Percentiles rank a stretch among this genome's conserved stretches.
phyloP scores from a whole-genome alignment of 2,888 invertebrate species.

The Psylliodes chrysocephalus region DNA sequence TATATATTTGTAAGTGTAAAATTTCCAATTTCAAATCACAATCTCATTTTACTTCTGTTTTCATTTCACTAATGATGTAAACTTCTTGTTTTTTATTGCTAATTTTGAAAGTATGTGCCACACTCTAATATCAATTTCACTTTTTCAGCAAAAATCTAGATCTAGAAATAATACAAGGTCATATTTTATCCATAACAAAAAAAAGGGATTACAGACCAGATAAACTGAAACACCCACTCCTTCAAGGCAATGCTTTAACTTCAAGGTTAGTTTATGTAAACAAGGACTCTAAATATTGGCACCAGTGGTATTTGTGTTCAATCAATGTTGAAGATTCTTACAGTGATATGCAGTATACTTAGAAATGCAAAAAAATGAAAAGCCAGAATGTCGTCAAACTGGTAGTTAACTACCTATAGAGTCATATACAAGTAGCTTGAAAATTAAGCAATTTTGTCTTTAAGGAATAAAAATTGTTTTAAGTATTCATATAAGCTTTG shows the following conservation, averaged over 20 bases:
- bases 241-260: neutral
- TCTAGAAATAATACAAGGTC: neutral
- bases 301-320: slow-evolving; percentile 3
- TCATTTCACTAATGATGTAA: too few relatives aligned
- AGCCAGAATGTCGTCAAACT: slow-evolving; percentile 31
- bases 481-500: slow-evolving; percentile 3
- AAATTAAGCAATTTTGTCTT: slow-evolving; percentile 2
- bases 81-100: too few relatives aligned
- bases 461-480: neutral
- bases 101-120: too few relatives aligned
- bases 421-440: slow-evolving; percentile 9
- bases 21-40: too few relatives aligned
- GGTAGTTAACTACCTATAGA: slow-evolving; percentile 26
- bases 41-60: too few relatives aligned
- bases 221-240: neutral
- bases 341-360: neutral
- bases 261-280: slow-evolving; percentile 2
- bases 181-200: neutral
- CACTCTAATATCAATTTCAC: too few relatives aligned
- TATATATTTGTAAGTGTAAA: too few relatives aligned
- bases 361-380: slow-evolving; percentile 34
- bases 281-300: slow-evolving; percentile 2
- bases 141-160: neutral
- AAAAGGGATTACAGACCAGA: slow-evolving; percentile 1
- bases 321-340: slow-evolving; percentile 16